Evolutionary conservation across 2,888 invertebrate species (phyloP), one percentile per base, ranked within the genome.

Genomic region (Eristalis arbustorum): DNA sequence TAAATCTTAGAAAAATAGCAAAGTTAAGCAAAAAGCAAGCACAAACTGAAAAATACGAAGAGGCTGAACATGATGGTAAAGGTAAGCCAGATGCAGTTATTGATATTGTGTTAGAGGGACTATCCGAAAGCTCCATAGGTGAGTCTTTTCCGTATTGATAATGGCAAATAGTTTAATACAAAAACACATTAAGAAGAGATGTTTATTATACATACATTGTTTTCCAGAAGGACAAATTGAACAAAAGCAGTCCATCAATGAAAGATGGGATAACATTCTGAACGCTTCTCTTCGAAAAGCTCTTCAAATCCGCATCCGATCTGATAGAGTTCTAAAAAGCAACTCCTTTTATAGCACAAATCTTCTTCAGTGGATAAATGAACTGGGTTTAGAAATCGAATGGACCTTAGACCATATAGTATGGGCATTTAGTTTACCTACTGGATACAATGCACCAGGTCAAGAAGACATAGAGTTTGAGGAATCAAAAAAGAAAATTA

Each of bases 261-360:
- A 79, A 92, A 94, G 90, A 92, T 95, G 94, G 95, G 95, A 23
- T 91, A 94, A 90, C 91, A 93, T 91, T 92, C 93, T 85, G 89
- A 93, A 90, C 91, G 93, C 89, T 92, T 94, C 91, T 91, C 94
- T 90, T 92, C 93, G 72, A 91, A 94, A 91, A 91, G 92, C 92
- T 90, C 94, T 94, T 92, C 90, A 89, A 0, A 89, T 89, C 28
- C 90, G 90, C 66, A 88, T 88, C 34, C 89, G 91, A 61, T 90
- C 90, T 74, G 90, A 91, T 84, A 89, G 89, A 67, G 88, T 90
- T 3, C 88, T 88, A 1, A 89, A 90, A 4, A 89, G 90, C 66
- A 89, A 91, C 25, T 90, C 90, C 23, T 90, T 91, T 6, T 90
- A 92, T 28, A 91, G 91, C 74, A 90, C 91, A 11, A 90, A 90